A percentile compares a stretch with the other conserved stretches of the same genome.
Conservation (phyloP, 1,140 invertebrate genomes). For the Drosophila miranda region DNA sequence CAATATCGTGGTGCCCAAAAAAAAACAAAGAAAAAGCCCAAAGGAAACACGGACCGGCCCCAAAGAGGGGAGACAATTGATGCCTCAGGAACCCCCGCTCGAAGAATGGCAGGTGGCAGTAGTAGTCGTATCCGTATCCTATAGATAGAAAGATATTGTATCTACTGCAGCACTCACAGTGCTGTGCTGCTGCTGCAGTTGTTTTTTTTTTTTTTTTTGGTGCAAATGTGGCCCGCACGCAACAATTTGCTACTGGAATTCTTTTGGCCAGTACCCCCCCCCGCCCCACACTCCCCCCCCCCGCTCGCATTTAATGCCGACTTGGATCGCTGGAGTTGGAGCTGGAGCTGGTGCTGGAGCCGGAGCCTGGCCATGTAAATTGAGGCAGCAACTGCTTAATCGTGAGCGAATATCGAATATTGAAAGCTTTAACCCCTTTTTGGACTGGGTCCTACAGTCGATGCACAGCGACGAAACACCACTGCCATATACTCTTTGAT, state of each 20-base stretch:
- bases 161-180: conserved; percentile 12
- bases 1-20: conserved; percentile 67
- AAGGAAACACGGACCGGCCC: too few species aligned
- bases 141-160: conserved; percentile 58
- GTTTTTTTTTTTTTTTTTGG: conserved; percentile 11
- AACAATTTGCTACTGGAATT: conserved; percentile 81
- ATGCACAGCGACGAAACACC: neutral
- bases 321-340: conserved; percentile 11
- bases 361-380: conserved; percentile 55
- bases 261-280: conserved; percentile 1
- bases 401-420: conserved; percentile 64
- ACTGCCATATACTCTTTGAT: too few species aligned
- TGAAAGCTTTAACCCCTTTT: conserved; percentile 30
- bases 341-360: conserved; percentile 19
- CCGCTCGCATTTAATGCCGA: conserved; percentile 8
- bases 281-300: neutral
- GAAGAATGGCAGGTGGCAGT: conserved; percentile 61
- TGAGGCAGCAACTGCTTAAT: conserved; percentile 71
- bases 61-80: conserved; percentile 60
- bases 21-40: too few species aligned
- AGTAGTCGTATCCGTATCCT: conserved; percentile 20
- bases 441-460: conserved; percentile 4
- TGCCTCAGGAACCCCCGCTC: conserved; percentile 66
- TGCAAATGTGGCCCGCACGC: conserved; percentile 76
- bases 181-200: conserved; percentile 17